phyloP scores from a whole-genome alignment of 2,113 vertebrate species.

The Chloropsis cyanopogon region DNA sequence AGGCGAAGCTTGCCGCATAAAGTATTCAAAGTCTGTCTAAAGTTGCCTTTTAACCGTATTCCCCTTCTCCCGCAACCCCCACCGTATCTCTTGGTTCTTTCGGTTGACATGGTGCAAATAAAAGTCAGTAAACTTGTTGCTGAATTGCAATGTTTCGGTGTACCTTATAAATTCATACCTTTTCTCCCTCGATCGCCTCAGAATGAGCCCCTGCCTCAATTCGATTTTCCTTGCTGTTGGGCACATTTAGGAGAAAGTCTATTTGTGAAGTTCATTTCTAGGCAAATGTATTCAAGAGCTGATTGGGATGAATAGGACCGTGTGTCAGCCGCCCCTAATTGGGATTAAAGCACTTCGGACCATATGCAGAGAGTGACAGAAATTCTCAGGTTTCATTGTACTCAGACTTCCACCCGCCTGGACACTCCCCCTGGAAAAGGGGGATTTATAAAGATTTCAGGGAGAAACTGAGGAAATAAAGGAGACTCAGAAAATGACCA shows the following conservation, averaged over 20 bases:
- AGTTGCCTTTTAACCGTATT: conserved; percentile 83
- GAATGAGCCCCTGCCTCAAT: conserved; percentile 89
- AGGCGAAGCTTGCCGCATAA: conserved; percentile 75
- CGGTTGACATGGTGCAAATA: conserved; percentile 90
- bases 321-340: conserved; percentile 99
- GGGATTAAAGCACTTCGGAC: conserved; percentile 98
- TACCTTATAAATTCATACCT: conserved; percentile 99
- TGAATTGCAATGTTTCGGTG: conserved; percentile 98
- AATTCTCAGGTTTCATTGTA: conserved; percentile 92
- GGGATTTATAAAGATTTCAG: conserved; percentile 61
- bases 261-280: conserved; percentile 98
- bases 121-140: conserved; percentile 87
- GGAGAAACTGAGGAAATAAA: conserved; percentile 71
- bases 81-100: conserved; percentile 85
- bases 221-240: conserved; percentile 97
- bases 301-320: conserved; percentile 90
- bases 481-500: conserved; percentile 40
- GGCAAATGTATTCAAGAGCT: conserved; percentile 98
- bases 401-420: conserved; percentile 85
- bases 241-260: conserved; percentile 92
- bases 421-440: conserved; percentile 67
- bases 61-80: conserved; percentile 60
- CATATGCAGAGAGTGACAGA: conserved; percentile 95
- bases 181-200: conserved; percentile 88
- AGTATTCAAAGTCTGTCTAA: conserved; percentile 86